phyloP scores from a whole-genome alignment of 1,140 invertebrate species.

The Agraylea sexmaculata region DNA sequence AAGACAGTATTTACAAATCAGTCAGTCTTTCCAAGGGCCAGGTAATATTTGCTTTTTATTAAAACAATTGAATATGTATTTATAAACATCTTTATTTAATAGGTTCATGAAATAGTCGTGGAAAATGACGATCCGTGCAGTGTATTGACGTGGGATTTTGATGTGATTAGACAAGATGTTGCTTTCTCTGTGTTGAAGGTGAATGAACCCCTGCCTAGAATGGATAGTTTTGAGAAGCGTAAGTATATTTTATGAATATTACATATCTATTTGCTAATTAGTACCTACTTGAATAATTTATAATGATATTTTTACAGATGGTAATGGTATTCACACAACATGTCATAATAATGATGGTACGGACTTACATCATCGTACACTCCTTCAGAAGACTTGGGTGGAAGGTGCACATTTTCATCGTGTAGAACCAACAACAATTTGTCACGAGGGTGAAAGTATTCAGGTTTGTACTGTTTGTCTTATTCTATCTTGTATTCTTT shows the following conservation, averaged over 20 bases:
- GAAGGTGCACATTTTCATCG: conserved; percentile 69
- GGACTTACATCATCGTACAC: conserved; percentile 39
- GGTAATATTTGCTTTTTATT: conserved; percentile 25
- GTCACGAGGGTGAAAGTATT: conserved; percentile 89
- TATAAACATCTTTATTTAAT: background rate
- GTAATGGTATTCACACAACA: too few relatives aligned
- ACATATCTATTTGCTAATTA: background rate
- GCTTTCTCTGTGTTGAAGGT: conserved; percentile 75
- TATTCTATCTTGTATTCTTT: conserved; percentile 1
- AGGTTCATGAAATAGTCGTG: conserved; percentile 77
- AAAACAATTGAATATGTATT: background rate
- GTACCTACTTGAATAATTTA: background rate
- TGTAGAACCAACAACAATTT: conserved; percentile 69
- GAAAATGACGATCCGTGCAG: conserved; percentile 72
- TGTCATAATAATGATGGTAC: too few relatives aligned
- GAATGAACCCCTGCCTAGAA: conserved; percentile 36
- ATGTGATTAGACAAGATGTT: conserved; percentile 82
- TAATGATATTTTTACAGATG: too few relatives aligned
- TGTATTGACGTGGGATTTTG: conserved; percentile 95
- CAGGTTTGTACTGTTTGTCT: conserved; percentile 45
- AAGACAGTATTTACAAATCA: conserved; percentile 61
- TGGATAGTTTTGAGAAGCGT: conserved; percentile 19
- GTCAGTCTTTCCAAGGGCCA: conserved; percentile 53
- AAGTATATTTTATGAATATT: conserved; percentile 4
- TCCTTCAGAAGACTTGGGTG: conserved; percentile 60